Evolutionary conservation across 2,888 invertebrate species (phyloP), one percentile per base, ranked within the genome.

Genomic region (Ptychoptera contaminata): DNA sequence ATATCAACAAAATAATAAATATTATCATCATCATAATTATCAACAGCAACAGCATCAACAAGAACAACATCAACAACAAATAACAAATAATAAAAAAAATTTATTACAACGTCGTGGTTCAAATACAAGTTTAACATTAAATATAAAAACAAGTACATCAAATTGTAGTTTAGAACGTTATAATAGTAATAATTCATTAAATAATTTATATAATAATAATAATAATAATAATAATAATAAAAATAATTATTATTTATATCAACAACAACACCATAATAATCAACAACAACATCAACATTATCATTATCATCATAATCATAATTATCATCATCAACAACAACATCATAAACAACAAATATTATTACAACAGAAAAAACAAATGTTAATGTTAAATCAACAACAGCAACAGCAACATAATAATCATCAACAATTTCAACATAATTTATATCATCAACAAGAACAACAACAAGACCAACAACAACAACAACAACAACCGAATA

Each of bases 91-190:
- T 23, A 40, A 50, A 68, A 83, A 81, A 59, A 82, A 84, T 48
- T 63, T 84, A 11, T 57, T 85, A 10, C 83, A 85, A 54, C 73
- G 90, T 16, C 72, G 90, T 14, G 88, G 88, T 0, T 88, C 88
- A 0, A 88, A 85, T 56, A 87, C 88, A 29, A 87, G 87, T 54
- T 65, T 90, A 8, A 88, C 87, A 0, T 73, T 90, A 44, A 87
- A 87, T 58, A 71, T 88, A 37, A 70, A 71, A 31, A 55, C 71
- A 1, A 40, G 43, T 9, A 48, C 48, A 9, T 61, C 58, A 2
- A 58, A 59, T 41, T 57, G 59, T 4, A 63, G 68, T 2, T 56
- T 75, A 2, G 73, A 72, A 52, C 58, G 73, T 8, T 73, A 74
- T 52, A 70, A 72, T 1, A 76, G 73, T 49, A 70, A 76, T 46